A percentile compares a stretch with the other conserved stretches of the same genome.
phyloP scores from a whole-genome alignment of 2,797 vertebrate genomes.

The Triplophysa yarkandensis region DNA sequence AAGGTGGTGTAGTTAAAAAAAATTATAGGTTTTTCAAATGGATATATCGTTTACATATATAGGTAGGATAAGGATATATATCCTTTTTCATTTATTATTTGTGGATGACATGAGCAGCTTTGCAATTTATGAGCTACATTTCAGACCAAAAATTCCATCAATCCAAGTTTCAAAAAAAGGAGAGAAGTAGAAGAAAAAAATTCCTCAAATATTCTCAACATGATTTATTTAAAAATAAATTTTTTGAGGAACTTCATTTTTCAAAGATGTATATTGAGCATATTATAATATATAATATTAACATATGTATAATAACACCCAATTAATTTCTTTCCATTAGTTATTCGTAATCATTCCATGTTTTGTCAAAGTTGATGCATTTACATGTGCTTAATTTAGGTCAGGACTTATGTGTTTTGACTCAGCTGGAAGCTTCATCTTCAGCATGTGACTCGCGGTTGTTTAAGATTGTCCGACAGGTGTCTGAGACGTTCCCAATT shows the following conservation, averaged over 20 bases:
- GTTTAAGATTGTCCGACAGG: conserved; percentile 60
- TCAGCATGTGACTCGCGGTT: conserved; percentile 24
- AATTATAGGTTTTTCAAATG: too few relatives aligned
- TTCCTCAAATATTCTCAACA: background rate
- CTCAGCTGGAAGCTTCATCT: background rate
- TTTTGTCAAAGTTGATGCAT: background rate
- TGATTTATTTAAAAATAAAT: background rate
- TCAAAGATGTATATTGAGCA: background rate
- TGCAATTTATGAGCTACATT: background rate
- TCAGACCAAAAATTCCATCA: background rate
- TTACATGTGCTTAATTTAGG: background rate
- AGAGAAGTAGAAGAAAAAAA: background rate
- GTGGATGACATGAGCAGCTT: background rate
- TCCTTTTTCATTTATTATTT: too few relatives aligned
- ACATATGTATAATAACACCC: background rate
- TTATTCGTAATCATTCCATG: background rate
- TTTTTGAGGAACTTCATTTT: background rate
- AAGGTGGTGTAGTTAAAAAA: too few relatives aligned
- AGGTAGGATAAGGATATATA: too few relatives aligned
- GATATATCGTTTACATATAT: too few relatives aligned
- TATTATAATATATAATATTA: too few relatives aligned
- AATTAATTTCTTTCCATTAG: background rate
- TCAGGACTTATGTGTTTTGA: background rate
- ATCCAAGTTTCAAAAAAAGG: background rate
- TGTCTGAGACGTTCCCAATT: conserved; percentile 58